Evolutionary conservation across 2,888 invertebrate genomes (phyloP), one percentile per base, ranked within the genome.

Genomic region (Metacarcinus magister): DNA sequence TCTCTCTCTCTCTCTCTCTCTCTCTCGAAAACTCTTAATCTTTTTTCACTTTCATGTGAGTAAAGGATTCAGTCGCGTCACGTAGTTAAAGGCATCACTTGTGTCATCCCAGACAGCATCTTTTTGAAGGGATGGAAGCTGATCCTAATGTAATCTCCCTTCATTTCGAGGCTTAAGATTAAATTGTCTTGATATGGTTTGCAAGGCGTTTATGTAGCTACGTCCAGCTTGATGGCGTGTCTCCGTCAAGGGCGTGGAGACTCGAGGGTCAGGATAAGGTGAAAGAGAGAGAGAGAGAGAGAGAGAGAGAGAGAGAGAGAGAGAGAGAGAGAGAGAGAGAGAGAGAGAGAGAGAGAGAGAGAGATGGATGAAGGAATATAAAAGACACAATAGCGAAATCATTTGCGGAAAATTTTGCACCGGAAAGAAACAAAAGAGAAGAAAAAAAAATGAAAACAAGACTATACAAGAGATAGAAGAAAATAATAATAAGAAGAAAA

Each of bases 281-380:
- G 92, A 92, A 43, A 90, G 54, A 48, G 92, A 28, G 54, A 28
- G 54, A 48, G 92, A 48, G 54, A 28, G 54, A 28, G 92, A 46
- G 54, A n/a, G 92, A 46, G 54, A 46, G 92, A 28, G 54, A 92
- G 92, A 92, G 92, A 92, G 92, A 92, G 92, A 92, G 48, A 92
- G 92, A 92, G 92, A 92, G 54, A 92, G 92, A 92, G 28, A 44
- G 32, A 87, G 87, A 87, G 32, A 54, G 54, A 54, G 54, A 82
- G 82, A 82, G 82, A 82, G 91, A 46, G 48, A 16, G 54, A 16
- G 10, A 7, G 10, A 10, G 2, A 4, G 16, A 13, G 16, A 54
- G 16, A 7, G 8, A 7, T 13, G 16, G 54, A 54, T 54, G 54
- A 54, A 54, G 8, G 1, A 2, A 13, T 13, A 2, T 54, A 0